Conservation (phyloP, 2,888 invertebrate species). For the Sicus ferrugineus region DNA sequence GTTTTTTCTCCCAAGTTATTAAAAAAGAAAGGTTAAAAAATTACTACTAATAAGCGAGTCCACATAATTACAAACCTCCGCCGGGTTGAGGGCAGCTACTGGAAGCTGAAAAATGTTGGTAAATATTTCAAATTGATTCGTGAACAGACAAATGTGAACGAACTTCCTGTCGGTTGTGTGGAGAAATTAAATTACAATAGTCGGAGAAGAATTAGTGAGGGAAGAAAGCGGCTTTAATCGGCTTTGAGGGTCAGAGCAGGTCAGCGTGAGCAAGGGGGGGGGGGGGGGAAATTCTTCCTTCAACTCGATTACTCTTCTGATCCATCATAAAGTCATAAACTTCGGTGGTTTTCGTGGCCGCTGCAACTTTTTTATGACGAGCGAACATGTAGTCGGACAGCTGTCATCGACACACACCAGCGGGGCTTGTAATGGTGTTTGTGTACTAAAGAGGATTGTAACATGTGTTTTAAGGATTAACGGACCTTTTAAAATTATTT, state of each 20-base stretch:
- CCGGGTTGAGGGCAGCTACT: not conserved
- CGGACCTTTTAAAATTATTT: no score
- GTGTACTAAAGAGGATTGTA: no score
- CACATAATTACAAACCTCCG: slow-evolving; percentile 5
- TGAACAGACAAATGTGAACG: not conserved
- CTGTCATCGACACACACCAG: slow-evolving; percentile 15
- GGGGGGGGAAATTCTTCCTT: not conserved
- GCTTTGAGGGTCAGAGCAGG: no score
- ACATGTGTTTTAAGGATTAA: no score
- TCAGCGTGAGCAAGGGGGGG: no score
- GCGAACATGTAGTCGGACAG: no score
- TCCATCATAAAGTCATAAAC: slow-evolving; percentile 25
- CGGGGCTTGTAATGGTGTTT: no score
- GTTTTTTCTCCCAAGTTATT: not conserved
- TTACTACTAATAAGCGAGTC: slow-evolving; percentile 3
- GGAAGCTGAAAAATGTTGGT: slow-evolving; percentile 20
- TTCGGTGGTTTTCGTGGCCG: not conserved
- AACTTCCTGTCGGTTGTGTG: slow-evolving; percentile 7
- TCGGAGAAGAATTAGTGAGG: not conserved
- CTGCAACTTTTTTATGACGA: not conserved
- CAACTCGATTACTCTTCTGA: not conserved
- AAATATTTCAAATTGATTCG: slow-evolving; percentile 24
- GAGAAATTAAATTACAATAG: not conserved
- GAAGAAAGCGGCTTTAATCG: not conserved
- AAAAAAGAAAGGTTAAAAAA: not conserved